These are phyloP conservation scores for Petaurus breviceps DNA, from an alignment of 2,113 vertebrate species.

Conservation along the genomic window DNA sequence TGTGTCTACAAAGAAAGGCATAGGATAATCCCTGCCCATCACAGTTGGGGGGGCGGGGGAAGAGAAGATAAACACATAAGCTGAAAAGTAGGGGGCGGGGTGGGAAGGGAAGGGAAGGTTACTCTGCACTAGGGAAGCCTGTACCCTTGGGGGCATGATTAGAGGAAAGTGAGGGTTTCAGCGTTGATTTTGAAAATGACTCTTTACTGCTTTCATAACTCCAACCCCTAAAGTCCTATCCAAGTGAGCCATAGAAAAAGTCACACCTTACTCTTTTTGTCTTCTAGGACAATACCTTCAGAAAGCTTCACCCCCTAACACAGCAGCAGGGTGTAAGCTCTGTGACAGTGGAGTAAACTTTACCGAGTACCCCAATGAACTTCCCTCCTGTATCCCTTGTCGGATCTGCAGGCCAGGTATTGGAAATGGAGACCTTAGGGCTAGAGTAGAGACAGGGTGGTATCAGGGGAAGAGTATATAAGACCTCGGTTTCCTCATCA, in stretches of 20 bases:
- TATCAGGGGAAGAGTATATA: neutral
- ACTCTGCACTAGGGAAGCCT: neutral
- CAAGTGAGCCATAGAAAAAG: neutral
- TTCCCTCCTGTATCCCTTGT: neutral
- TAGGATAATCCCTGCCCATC: neutral
- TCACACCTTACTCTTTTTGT: neutral
- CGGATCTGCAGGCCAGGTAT: constrained; percentile 15
- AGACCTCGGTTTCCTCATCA: neutral
- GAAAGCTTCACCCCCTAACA: neutral
- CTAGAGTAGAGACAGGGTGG: neutral
- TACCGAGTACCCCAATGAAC: neutral
- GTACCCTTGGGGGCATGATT: neutral
- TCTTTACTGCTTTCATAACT: neutral
- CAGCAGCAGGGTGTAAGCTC: neutral
- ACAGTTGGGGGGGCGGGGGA: no score
- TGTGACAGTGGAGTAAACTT: constrained; percentile 5
- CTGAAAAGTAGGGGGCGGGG: neutral
- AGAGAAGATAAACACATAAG: neutral
- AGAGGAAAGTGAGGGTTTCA: neutral
- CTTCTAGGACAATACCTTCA: neutral
- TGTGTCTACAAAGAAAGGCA: neutral
- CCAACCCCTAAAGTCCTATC: neutral
- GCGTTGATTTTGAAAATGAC: neutral
- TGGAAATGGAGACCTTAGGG: neutral
- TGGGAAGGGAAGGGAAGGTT: neutral